Conservation (phyloP, 1,140 invertebrate species). For the Bilobella aurantiaca region DNA sequence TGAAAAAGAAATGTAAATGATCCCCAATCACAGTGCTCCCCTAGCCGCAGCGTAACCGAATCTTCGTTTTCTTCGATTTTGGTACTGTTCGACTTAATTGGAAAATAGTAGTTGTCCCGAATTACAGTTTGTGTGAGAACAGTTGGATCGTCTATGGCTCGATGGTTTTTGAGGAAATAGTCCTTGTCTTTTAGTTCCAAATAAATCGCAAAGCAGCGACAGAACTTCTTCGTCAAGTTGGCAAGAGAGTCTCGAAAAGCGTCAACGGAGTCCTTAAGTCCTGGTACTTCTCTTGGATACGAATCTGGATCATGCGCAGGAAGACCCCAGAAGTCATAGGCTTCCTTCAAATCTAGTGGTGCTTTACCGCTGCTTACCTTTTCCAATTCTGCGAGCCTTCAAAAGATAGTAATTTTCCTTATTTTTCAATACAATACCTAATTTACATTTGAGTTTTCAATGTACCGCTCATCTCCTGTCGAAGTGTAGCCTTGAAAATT, state of each 20-base stretch:
- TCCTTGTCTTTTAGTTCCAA: conserved; percentile 14
- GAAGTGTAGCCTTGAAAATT: neutral
- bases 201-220: conserved; percentile 7
- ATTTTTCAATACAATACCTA: neutral
- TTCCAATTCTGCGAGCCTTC: neutral
- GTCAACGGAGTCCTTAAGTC: conserved; percentile 19
- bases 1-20: conserved; percentile 22
- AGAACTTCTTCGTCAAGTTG: conserved; percentile 13
- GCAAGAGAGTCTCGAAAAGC: conserved; percentile 4
- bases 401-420: neutral
- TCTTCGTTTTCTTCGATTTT: neutral
- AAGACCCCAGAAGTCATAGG: conserved; percentile 4
- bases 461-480: neutral
- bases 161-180: conserved; percentile 18
- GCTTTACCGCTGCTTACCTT: neutral
- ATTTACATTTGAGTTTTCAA: neutral
- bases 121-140: conserved; percentile 15
- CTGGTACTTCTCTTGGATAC: conserved; percentile 18
- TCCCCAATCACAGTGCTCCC: conserved; percentile 25
- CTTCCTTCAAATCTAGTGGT: neutral
- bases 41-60: neutral
- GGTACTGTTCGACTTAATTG: neutral
- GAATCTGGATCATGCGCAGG: neutral
- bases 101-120: conserved; percentile 11
- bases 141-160: neutral